Base-by-base conservation (phyloP, 2,113 vertebrate species). In the Rynchops niger region DNA sequence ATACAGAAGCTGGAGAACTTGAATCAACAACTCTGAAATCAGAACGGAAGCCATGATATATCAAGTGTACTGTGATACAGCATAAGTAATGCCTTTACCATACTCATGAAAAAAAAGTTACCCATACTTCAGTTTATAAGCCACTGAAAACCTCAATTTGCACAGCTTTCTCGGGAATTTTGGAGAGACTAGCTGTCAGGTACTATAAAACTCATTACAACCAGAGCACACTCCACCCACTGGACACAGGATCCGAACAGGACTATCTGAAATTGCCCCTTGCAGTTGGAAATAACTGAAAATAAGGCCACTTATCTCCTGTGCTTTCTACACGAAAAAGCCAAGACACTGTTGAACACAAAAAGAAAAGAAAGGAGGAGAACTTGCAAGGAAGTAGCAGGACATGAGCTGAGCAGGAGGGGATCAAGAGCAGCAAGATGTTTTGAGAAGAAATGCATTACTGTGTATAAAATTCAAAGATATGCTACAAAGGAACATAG, bases 401-500 rank as follows among this genome's bases (percentile, higher is more conserved):
- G 15, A 88, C 21, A 15, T 9, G 15, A 88, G 47, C 42, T 47
- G 25, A 62, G 29, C 18, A 73, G 26, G 29, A 59, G 10, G 15
- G 15, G 12, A 66, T 23, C 12, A 47, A 69, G 8, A 84, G 6
- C 34, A 88, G n/a, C 9, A 66, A 52, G 17, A 32, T 18, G 14
- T n/a, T 91, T 65, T 50, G 32, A 84, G n/a, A 52, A 77, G 15
- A 87, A 74, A 90, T 34, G 10, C 5, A 40, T 45, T 49, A 77
- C 18, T 14, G 18, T 4, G 2, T 22, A 42, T 19, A 77, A 79
- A 70, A 38, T 47, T 50, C 15, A 81, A 4, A 84, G 72, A 47
- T 45, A 71, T 0, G 0, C 13, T 6, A 59, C 7, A 87, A 66
- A 76, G 17, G 1, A 69, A 43, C 11, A 27, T 61, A 42, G 40